Evolutionary conservation across 2,113 vertebrate genomes (phyloP).

Genomic region (Petaurus breviceps): DNA sequence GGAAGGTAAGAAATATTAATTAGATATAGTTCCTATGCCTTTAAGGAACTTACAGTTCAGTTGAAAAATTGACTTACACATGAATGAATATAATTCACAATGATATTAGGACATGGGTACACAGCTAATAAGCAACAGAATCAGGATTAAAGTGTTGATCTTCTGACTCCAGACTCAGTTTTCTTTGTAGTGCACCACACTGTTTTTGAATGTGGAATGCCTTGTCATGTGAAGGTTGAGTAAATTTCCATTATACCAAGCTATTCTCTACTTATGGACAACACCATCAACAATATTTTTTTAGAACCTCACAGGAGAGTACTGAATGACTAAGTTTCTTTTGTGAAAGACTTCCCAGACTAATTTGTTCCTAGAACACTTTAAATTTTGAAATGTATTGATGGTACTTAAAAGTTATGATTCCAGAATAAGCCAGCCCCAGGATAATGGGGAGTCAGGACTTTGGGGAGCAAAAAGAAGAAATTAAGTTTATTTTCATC

Average conservation of each 20-base stretch:
- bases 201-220: not conserved
- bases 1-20: not conserved
- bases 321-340: not conserved
- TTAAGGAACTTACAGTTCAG: not conserved
- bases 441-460: not conserved
- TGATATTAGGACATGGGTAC: not conserved
- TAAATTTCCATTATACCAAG: not conserved
- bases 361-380: not conserved
- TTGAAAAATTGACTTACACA: not conserved
- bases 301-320: not conserved
- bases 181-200: not conserved
- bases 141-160: not conserved
- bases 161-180: not conserved
- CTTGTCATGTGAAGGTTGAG: not conserved
- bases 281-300: not conserved
- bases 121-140: not conserved
- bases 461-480: not conserved
- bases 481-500: not conserved
- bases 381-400: not conserved
- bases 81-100: not conserved
- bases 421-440: not conserved
- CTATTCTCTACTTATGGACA: not conserved
- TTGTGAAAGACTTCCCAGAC: not conserved
- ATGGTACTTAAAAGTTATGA: not conserved
- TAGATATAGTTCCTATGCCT: not conserved